Percentiles rank a stretch among this genome's conserved stretches.
phyloP scores from a whole-genome alignment of 1,140 invertebrate genomes.

The Aphaenogaster rudis region DNA sequence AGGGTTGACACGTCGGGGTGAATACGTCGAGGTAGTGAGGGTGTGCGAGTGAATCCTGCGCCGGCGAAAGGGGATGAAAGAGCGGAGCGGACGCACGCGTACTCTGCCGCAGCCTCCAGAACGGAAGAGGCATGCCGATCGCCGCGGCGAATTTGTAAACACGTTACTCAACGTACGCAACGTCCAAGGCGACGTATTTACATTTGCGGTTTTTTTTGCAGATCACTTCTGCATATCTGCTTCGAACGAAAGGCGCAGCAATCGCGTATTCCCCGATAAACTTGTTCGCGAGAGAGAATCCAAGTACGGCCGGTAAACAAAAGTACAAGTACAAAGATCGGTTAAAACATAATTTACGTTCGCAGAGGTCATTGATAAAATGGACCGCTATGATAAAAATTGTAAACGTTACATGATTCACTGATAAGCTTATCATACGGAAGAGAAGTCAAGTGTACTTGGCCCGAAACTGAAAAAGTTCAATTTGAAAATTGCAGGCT shows the following conservation, averaged over 20 bases:
- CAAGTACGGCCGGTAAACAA: background rate
- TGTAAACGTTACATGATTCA: slow-evolving; percentile 15
- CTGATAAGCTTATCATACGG: background rate
- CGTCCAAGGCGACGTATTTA: background rate
- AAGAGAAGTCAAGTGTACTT: background rate
- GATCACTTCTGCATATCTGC: background rate
- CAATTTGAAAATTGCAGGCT: background rate
- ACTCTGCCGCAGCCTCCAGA: slow-evolving; percentile 21
- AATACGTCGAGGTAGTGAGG: slow-evolving; percentile 25
- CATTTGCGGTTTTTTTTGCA: background rate
- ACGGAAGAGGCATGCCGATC: background rate
- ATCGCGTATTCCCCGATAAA: background rate
- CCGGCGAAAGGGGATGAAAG: slow-evolving; percentile 24
- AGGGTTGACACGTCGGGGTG: background rate
- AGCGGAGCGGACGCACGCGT: slow-evolving; percentile 64
- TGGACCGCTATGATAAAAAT: background rate
- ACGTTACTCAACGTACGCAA: background rate
- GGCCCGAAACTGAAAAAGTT: background rate
- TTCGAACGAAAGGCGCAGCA: background rate
- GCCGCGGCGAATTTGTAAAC: slow-evolving; percentile 12
- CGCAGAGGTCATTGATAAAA: background rate
- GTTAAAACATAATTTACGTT: background rate
- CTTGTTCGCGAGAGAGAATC: background rate
- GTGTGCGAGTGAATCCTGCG: slow-evolving; percentile 25
- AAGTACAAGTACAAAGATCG: background rate